phyloP scores from a whole-genome alignment of 2,797 vertebrate species.

The Threskiornis aethiopicus region DNA sequence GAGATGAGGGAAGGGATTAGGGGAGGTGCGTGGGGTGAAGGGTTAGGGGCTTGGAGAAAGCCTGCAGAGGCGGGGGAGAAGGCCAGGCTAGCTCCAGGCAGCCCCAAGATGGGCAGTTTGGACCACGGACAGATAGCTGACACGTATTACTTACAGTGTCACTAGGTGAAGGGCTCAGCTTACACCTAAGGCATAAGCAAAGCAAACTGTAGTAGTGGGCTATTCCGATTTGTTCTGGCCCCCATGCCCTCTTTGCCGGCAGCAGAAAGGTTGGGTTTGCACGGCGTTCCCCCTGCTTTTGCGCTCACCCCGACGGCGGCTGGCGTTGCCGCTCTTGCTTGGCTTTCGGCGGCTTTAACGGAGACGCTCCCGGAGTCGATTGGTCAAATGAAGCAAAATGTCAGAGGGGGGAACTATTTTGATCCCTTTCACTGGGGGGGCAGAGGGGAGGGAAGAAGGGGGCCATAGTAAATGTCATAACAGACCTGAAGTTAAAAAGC shows the following conservation, averaged over 20 bases:
- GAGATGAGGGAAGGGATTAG: background rate
- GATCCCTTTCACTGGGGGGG: conserved; percentile 28
- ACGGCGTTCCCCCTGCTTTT: fast-evolving
- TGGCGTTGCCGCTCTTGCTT: background rate
- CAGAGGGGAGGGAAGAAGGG: conserved; percentile 24
- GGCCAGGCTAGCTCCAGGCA: background rate
- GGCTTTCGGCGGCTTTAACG: background rate
- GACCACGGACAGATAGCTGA: background rate
- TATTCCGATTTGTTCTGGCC: background rate
- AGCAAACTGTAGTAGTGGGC: background rate
- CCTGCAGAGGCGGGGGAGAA: background rate
- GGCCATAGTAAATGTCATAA: conserved; percentile 41
- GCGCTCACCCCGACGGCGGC: fast-evolving
- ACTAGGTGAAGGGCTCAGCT: conserved; percentile 19
- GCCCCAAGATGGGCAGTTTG: background rate
- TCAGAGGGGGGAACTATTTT: conserved; percentile 43
- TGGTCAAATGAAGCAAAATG: conserved; percentile 41
- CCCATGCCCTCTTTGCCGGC: background rate
- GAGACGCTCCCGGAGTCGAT: background rate
- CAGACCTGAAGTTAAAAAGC: background rate
- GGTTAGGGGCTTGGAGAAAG: background rate
- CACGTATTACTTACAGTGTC: conserved; percentile 10
- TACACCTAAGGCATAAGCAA: background rate
- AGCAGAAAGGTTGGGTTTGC: background rate
- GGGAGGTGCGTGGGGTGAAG: background rate